Evolutionary conservation across 2,888 invertebrate genomes (phyloP).

Genomic region (Petrolisthes manimaculis): DNA sequence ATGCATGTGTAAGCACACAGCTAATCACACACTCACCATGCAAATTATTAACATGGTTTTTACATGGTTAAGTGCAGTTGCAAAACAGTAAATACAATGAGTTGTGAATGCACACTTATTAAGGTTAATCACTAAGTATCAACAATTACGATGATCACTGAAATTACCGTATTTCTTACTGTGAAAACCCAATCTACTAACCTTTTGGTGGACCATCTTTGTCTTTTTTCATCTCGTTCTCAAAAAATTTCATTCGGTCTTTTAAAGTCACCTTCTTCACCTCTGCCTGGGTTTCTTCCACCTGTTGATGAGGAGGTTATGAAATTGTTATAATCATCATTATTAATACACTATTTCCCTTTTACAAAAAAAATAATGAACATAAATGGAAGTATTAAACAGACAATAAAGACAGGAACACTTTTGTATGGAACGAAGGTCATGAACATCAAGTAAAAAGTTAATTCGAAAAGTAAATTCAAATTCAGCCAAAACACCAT

Average conservation of each 20-base stretch:
- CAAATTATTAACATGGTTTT: too few species aligned
- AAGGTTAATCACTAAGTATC: too few species aligned
- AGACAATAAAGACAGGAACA: background rate
- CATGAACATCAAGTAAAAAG: too few species aligned
- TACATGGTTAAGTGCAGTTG: too few species aligned
- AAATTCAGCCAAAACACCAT: too few species aligned
- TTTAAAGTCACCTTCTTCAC: conserved; percentile 79
- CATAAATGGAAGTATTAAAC: background rate
- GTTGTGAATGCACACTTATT: background rate
- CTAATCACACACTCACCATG: too few species aligned
- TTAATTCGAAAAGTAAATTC: too few species aligned
- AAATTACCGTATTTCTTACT: too few species aligned
- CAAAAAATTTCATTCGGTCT: conserved; percentile 94
- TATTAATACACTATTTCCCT: background rate
- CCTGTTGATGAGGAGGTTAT: background rate
- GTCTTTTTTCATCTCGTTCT: conserved; percentile 85
- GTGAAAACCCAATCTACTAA: background rate
- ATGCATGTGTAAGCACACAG: too few species aligned
- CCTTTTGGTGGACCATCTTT: conserved; percentile 60
- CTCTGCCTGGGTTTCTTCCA: conserved; percentile 21
- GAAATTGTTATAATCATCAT: background rate
- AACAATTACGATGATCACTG: too few species aligned
- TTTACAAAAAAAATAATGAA: background rate
- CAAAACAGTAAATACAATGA: too few species aligned
- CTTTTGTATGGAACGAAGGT: too few species aligned